Percentiles rank a stretch among this genome's conserved stretches.
Conservation (phyloP, 2,113 vertebrate species). For the Sturnira hondurensis region DNA sequence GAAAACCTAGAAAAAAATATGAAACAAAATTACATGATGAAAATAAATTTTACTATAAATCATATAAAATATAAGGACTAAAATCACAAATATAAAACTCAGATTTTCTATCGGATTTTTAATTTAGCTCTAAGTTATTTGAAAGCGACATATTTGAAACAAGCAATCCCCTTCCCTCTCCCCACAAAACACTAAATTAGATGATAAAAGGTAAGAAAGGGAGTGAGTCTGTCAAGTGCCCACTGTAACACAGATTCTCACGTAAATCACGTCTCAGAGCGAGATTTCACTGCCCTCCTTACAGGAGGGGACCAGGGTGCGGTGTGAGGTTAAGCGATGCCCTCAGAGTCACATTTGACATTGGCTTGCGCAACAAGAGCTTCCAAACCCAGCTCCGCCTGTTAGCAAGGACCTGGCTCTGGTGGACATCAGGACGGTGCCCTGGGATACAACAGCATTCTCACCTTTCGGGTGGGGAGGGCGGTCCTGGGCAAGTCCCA, state of each 20-base stretch:
- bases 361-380: background rate
- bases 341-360: background rate
- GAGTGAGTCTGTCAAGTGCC: background rate
- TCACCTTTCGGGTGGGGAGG: background rate
- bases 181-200: background rate
- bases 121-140: background rate
- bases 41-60: background rate
- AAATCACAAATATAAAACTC: background rate
- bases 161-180: background rate
- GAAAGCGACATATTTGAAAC: background rate
- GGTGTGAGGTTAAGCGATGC: background rate
- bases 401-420: background rate
- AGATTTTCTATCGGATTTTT: background rate
- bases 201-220: background rate
- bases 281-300: background rate
- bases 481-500: background rate
- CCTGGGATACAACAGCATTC: background rate
- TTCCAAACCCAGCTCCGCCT: background rate
- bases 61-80: background rate
- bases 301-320: no score
- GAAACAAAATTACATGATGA: background rate
- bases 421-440: background rate
- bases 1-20: background rate
- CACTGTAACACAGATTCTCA: background rate
- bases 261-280: background rate